These are phyloP conservation scores for Hippoglossus stenolepis DNA, from an alignment of 2,113 vertebrate genomes.

Conservation along the genomic window DNA sequence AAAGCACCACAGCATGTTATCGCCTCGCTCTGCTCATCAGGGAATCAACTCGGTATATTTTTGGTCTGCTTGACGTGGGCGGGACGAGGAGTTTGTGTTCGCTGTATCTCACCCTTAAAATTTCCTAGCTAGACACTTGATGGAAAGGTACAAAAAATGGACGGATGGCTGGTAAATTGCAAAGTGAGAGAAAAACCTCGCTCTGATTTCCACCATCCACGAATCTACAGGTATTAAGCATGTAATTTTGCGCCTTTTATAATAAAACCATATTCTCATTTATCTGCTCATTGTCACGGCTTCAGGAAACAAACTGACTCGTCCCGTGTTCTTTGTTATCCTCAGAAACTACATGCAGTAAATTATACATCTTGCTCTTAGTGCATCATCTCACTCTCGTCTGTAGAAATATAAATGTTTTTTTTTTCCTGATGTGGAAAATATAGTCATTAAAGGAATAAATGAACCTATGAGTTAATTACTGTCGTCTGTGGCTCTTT, in stretches of 20 bases:
- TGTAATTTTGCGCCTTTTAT: no score
- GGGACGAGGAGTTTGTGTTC: slow-evolving; percentile 43
- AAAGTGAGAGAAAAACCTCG: background rate
- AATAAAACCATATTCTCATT: no score
- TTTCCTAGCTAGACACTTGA: background rate
- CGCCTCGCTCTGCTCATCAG: slow-evolving; percentile 31
- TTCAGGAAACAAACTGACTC: no score
- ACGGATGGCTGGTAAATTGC: background rate
- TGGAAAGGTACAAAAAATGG: background rate
- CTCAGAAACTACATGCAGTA: no score
- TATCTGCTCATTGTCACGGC: no score
- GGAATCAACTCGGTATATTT: slow-evolving; percentile 44
- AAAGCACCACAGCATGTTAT: slow-evolving; percentile 5
- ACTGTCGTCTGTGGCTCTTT: background rate
- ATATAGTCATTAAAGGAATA: background rate
- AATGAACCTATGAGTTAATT: background rate
- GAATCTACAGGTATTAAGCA: no score
- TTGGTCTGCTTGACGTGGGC: slow-evolving; percentile 47
- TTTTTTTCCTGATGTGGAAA: background rate
- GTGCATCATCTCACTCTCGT: background rate
- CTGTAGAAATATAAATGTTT: background rate
- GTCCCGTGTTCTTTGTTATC: no score
- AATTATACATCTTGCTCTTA: no score
- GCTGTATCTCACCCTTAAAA: slow-evolving; percentile 22
- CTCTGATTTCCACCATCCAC: no score